Percentiles rank a stretch among this genome's conserved stretches.
Evolutionary conservation across 2,888 invertebrate genomes (phyloP).

Genomic region (Shargacucullia verbasci): DNA sequence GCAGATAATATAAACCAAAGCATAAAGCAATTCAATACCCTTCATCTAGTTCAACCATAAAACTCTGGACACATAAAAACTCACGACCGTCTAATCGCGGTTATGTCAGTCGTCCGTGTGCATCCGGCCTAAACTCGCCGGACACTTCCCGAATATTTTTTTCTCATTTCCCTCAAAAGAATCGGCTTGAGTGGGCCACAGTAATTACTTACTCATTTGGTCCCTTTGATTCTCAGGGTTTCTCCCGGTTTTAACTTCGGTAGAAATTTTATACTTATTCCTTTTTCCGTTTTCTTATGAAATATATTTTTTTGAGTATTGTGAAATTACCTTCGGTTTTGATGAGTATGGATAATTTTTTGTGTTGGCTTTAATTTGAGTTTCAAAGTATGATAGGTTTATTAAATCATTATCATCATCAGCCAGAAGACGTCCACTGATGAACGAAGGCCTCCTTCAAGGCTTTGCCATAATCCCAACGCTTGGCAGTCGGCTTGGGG

Average conservation of each 20-base stretch:
- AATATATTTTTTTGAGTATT: conserved; percentile 32
- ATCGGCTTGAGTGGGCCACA: conserved; percentile 41
- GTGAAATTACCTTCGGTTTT: conserved; percentile 48
- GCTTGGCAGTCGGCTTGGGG: too few species aligned
- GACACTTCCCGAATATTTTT: conserved; percentile 42
- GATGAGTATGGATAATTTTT: conserved; percentile 34
- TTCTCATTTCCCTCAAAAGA: conserved; percentile 43
- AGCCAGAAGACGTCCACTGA: too few species aligned
- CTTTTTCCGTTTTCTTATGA: conserved; percentile 43
- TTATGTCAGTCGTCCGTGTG: conserved; percentile 20
- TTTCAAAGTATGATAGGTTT: conserved; percentile 11
- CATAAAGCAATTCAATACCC: too few species aligned
- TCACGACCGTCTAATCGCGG: conserved; percentile 6
- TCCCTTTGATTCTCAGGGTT: conserved; percentile 50
- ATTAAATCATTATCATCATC: too few species aligned
- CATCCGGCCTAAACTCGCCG: conserved; percentile 16
- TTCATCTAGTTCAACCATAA: conserved; percentile 2
- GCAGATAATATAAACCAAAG: too few species aligned
- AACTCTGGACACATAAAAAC: too few species aligned
- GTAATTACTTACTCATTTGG: conserved; percentile 59
- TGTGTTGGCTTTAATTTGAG: conserved; percentile 43
- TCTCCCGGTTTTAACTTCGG: conserved; percentile 35
- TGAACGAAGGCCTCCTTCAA: too few species aligned
- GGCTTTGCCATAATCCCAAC: too few species aligned
- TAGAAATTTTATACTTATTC: conserved; percentile 36